Evolutionary conservation across 1,140 invertebrate genomes (phyloP), one percentile per base, ranked within the genome.

Genomic region (Dendroctonus valens): DNA sequence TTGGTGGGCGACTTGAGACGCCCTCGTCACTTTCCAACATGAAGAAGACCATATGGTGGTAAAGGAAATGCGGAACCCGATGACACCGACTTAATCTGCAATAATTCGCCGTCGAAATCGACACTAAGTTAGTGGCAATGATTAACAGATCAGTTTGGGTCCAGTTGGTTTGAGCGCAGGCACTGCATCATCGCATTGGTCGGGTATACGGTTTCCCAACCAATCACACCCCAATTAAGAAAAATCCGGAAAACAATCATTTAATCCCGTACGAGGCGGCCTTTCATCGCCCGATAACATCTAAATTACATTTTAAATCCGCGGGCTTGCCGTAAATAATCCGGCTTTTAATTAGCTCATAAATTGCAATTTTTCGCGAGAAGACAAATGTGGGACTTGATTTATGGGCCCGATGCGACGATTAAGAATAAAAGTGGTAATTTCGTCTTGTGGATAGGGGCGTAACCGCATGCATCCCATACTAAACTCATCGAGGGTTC

Each of bases 231-330:
- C 59, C 46, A 61, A 51, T 51, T 61, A 61, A 14, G 46, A 65
- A 55, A 57, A 57, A 65, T 57, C 48, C 46, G 39, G 44, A 65
- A 58, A 65, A 65, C 62, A 65, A 65, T 65, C 53, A 65, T 65
- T 65, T 58, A 65, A 65, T 55, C 54, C 39, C 12, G 53, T 58
- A n/a, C 44, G 49, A 65, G 48, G 63, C 63, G 46, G 63, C 41
- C 63, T 65, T 65, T 65, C 63, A 40, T 65, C 63, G 63, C 63
- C 54, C 63, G 63, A 65, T 65, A 65, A 65, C 52, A 65, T 65
- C 63, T 59, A 59, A 65, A 65, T 65, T 59, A 59, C 63, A 59
- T 65, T 65, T 65, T 65, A 65, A 65, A 59, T 65, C 63, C 46
- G 46, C 54, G 44, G 55, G 48, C 55, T 48, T 14, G 48, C 54